Conservation (phyloP, 2,113 vertebrate genomes). For the Anhinga rufa region DNA sequence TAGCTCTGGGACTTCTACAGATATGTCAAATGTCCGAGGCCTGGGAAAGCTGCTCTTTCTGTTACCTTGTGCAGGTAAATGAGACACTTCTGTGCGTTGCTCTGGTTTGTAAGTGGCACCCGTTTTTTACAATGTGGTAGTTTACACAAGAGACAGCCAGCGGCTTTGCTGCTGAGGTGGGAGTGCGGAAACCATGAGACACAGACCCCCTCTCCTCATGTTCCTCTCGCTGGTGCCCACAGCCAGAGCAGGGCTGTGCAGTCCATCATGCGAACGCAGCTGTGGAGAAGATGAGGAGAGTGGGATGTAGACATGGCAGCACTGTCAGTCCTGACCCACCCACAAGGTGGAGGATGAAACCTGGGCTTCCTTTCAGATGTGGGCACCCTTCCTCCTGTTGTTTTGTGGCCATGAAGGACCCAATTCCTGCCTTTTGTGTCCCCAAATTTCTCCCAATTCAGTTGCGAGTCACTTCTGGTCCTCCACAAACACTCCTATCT, state of each 20-base stretch:
- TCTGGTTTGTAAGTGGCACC: neutral
- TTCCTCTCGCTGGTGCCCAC: neutral
- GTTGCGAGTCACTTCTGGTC: neutral
- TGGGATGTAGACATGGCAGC: neutral
- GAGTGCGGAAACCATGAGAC: neutral
- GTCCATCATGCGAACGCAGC: neutral
- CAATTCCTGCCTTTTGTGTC: neutral
- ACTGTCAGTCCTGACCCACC: neutral
- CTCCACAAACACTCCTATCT: neutral
- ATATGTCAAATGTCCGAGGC: neutral
- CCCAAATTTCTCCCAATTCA: neutral
- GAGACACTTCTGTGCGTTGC: neutral
- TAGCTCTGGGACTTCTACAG: neutral
- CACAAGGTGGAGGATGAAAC: neutral
- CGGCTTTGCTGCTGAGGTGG: neutral
- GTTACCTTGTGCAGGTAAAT: accelerated
- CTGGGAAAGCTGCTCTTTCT: neutral
- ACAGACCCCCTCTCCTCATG: neutral
- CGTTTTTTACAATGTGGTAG: neutral
- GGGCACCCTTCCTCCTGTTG: neutral
- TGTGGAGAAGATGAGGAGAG: neutral
- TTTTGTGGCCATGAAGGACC: neutral
- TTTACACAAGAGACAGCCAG: neutral
- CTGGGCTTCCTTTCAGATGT: neutral
- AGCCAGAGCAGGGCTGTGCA: neutral